These are phyloP conservation scores for Apomyelois bistriatella DNA, from an alignment of 2,888 invertebrate species.

Conservation along the genomic window DNA sequence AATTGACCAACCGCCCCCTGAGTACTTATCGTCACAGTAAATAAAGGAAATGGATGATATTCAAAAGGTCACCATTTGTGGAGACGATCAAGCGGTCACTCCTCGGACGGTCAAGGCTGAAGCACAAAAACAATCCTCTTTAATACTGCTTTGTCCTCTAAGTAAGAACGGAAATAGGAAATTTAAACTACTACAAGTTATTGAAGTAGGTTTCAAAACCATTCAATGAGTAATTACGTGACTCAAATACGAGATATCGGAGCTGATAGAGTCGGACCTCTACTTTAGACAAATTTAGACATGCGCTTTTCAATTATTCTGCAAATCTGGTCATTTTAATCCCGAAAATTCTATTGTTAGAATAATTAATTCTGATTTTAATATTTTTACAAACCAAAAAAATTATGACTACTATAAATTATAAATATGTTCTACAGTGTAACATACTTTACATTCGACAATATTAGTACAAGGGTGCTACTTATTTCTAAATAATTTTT, in stretches of 20 bases:
- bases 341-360: too few relatives aligned
- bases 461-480: too few relatives aligned
- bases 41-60: conserved; percentile 55
- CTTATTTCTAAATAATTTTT: too few relatives aligned
- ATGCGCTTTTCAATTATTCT: too few relatives aligned
- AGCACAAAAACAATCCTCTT: conserved; percentile 38
- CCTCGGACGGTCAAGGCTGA: conserved; percentile 52
- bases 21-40: conserved; percentile 38
- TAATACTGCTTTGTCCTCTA: conserved; percentile 4
- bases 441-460: too few relatives aligned
- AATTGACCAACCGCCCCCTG: conserved; percentile 24
- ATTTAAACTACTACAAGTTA: not conserved
- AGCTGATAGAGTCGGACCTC: not conserved
- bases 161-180: conserved; percentile 5
- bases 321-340: too few relatives aligned
- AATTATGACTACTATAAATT: too few relatives aligned
- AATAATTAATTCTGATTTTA: too few relatives aligned
- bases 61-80: conserved; percentile 51
- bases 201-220: conserved; percentile 12
- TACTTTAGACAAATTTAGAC: too few relatives aligned
- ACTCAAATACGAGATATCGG: too few relatives aligned
- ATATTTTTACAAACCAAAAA: too few relatives aligned
- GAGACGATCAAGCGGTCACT: conserved; percentile 45
- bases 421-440: too few relatives aligned
- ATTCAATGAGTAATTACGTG: conserved; percentile 2